Conservation (phyloP, 2,888 invertebrate genomes). For the Selenia dentaria region DNA sequence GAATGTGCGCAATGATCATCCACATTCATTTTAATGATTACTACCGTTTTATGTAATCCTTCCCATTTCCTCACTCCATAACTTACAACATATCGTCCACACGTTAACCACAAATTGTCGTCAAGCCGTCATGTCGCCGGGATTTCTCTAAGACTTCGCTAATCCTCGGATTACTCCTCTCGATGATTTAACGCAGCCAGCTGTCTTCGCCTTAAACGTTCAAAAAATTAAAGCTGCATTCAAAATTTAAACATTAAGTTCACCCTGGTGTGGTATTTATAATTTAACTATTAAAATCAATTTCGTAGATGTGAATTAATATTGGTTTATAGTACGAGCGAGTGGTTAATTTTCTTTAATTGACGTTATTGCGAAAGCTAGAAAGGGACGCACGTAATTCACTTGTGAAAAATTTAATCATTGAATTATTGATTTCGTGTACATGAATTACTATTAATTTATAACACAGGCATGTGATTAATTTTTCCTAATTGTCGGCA, state of each 20-base stretch:
- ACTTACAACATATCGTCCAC: constrained; percentile 33
- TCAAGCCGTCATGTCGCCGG: constrained; percentile 51
- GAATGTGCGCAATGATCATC: neutral
- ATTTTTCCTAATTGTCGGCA: constrained; percentile 26
- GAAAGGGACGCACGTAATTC: too few relatives aligned
- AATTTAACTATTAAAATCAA: too few relatives aligned
- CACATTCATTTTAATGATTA: neutral
- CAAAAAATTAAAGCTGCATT: constrained; percentile 27
- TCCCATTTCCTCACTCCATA: constrained; percentile 30
- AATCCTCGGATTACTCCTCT: constrained; percentile 53
- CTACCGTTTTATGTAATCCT: constrained; percentile 16
- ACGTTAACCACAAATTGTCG: constrained; percentile 53
- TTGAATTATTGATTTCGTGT: constrained; percentile 18
- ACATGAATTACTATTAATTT: constrained; percentile 31
- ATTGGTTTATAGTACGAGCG: too few relatives aligned
- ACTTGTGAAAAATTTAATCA: too few relatives aligned
- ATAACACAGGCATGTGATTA: constrained; percentile 20
- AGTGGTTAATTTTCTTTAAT: too few relatives aligned
- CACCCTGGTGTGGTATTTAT: neutral
- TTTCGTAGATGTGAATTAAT: too few relatives aligned
- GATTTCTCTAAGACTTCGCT: constrained; percentile 49
- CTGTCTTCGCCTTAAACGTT: constrained; percentile 62
- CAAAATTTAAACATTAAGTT: constrained; percentile 19
- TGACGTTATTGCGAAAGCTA: too few relatives aligned
- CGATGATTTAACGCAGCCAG: constrained; percentile 67